Evolutionary conservation across 1,140 invertebrate species (phyloP).

Genomic region (Orius insidiosus): DNA sequence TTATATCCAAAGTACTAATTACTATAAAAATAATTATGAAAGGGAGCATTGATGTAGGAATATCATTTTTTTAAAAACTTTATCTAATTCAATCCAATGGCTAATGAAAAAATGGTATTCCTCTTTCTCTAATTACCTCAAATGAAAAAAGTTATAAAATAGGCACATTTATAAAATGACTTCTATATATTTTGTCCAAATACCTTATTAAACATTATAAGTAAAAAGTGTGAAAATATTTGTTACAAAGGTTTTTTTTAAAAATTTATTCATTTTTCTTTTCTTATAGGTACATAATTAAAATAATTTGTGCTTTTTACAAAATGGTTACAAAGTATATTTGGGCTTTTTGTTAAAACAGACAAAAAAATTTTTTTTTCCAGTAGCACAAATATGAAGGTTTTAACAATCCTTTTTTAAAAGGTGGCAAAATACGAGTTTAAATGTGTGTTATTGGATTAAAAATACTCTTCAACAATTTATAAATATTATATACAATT

Average conservation of each 20-base stretch:
- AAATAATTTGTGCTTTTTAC: constrained; percentile 15
- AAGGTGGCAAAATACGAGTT: not conserved
- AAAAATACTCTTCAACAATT: not conserved
- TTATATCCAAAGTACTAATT: constrained; percentile 1
- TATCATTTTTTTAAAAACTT: not conserved
- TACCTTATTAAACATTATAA: not conserved
- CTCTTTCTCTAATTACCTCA: no score
- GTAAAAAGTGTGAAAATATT: constrained; percentile 15
- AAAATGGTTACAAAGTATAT: constrained; percentile 4
- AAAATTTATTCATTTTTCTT: constrained; percentile 11
- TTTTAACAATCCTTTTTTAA: not conserved
- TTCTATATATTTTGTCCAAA: constrained; percentile 8
- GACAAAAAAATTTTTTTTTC: not conserved
- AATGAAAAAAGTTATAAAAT: constrained; percentile 3
- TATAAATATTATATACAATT: constrained; percentile 1
- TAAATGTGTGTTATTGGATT: not conserved
- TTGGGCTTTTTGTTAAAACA: no score
- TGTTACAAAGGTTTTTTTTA: constrained; percentile 12
- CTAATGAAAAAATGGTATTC: not conserved
- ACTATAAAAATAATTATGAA: constrained; percentile 1
- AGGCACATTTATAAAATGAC: constrained; percentile 12
- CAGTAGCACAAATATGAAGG: not conserved
- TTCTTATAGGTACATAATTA: not conserved
- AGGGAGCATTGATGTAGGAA: not conserved
- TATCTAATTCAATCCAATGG: not conserved